Base-by-base conservation (phyloP, 2,113 vertebrate genomes). In the Atherinomorus stipes region DNA sequence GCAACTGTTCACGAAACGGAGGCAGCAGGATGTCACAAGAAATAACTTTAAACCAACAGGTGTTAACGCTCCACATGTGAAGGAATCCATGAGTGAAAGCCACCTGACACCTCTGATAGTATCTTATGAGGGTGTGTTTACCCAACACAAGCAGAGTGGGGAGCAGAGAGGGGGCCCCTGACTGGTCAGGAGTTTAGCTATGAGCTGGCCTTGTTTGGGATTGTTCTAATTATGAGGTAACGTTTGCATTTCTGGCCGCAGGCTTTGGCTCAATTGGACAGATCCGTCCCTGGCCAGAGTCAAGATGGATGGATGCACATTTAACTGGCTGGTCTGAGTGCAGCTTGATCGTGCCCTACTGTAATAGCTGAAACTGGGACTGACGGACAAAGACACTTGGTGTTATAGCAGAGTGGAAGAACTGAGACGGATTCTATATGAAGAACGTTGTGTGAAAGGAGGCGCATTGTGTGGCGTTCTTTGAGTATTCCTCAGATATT, bases 51-150 rank as follows among this genome's bases (percentile, higher is more conserved):
- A 37, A 38, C 67, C 52, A 71, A 72, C 83, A 78, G 83, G 81
- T 88, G 77, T 42, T 66, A 56, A 57, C 19, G 22, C 65, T 40
- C 37, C 42, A 38, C 58, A 54, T 51, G 54, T 76, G 76, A 56
- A 66, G 59, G 81, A 80, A 74, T 86, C 66, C 42, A 59, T 64
- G 49, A 53, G 73, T 49, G 65, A 79, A 54, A 86, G 70, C n/a
- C 76, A 81, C 81, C 80, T 80, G 78, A 88, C 65, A 83, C 78
- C 78, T 81, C 45, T 74, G 77, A 83, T 79, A 57, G 60, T 74
- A 80, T 86, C 76, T 83, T 75, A 50, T 16, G 44, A 85, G 66
- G 66, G 40, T 73, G 58, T 86, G 74, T 90, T 91, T 90, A 89
- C 58, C 50, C 81, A 78, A 86, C 68, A 69, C 34, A n/a, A 64